Conservation (phyloP, 2,888 invertebrate genomes). For the Athalia cordata region DNA sequence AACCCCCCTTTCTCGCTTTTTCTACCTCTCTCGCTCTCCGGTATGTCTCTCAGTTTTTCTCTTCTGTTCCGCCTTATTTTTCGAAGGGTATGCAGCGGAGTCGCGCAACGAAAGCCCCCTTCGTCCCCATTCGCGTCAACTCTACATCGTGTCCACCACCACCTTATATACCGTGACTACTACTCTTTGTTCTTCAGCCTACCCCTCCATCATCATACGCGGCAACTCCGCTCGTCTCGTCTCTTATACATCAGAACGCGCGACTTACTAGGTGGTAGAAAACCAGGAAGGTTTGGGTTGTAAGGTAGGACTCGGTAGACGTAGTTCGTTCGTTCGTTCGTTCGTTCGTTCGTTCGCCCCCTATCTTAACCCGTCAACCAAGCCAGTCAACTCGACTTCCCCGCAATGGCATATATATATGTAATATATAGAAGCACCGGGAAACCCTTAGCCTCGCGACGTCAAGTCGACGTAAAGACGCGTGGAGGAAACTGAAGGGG, state of each 20-base stretch:
- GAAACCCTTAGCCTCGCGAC: not conserved
- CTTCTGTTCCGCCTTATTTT: too few relatives aligned
- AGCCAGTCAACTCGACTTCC: not conserved
- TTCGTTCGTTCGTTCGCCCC: not conserved
- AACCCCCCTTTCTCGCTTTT: too few relatives aligned
- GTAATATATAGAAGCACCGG: too few relatives aligned
- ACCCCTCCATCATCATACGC: not conserved
- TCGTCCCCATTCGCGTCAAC: not conserved
- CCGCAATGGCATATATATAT: not conserved
- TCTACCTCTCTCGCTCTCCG: too few relatives aligned
- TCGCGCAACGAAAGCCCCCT: not conserved
- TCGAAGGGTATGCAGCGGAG: not conserved
- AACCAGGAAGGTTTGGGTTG: too few relatives aligned
- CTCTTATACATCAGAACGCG: not conserved
- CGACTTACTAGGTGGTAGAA: not conserved
- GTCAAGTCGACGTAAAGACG: not conserved
- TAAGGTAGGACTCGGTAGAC: too few relatives aligned
- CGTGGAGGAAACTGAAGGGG: not conserved
- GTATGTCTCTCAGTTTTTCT: too few relatives aligned
- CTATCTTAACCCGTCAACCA: constrained; percentile 2
- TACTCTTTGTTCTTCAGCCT: constrained; percentile 31
- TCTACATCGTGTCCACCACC: not conserved
- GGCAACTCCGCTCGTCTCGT: not conserved
- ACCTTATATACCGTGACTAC: constrained; percentile 14
- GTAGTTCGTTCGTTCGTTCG: too few relatives aligned